Conservation (phyloP, 2,797 vertebrate genomes). For the Philypnodon macrostomus region DNA sequence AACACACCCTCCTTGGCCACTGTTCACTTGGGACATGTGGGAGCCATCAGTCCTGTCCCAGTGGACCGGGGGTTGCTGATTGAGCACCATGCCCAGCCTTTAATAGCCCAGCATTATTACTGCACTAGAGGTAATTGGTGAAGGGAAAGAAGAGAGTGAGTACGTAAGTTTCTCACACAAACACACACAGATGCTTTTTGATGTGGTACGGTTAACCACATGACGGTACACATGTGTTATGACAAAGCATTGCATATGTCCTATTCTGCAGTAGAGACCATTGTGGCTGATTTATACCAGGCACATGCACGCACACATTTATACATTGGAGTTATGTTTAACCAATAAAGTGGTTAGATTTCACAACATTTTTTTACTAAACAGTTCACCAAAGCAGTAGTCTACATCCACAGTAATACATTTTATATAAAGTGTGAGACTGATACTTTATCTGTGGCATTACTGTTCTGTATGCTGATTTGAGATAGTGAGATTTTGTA, state of each 20-base stretch:
- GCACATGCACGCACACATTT: too few relatives aligned
- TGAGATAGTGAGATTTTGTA: too few relatives aligned
- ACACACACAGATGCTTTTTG: constrained; percentile 27
- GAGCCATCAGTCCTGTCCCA: constrained; percentile 46
- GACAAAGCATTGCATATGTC: constrained; percentile 15
- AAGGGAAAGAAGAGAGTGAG: constrained; percentile 3
- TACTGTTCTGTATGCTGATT: too few relatives aligned
- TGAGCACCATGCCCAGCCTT: constrained; percentile 33
- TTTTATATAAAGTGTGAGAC: too few relatives aligned
- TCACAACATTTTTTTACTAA: too few relatives aligned
- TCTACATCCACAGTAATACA: too few relatives aligned
- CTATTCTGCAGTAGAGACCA: constrained; percentile 12
- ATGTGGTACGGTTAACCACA: constrained; percentile 36
- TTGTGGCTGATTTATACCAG: constrained; percentile 18
- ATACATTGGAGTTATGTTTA: too few relatives aligned
- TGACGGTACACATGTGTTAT: constrained; percentile 14
- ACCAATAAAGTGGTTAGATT: too few relatives aligned
- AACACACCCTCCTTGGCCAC: constrained; percentile 11
- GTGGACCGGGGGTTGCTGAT: constrained; percentile 26
- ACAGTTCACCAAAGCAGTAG: too few relatives aligned
- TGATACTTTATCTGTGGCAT: too few relatives aligned
- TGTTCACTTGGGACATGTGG: constrained; percentile 34
- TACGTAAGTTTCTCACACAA: constrained; percentile 12
- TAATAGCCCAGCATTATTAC: constrained; percentile 44
- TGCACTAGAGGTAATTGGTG: constrained; percentile 32